Conservation (phyloP, 30 jellyfish, hydroid and myxozoan genomes). For the Hydractinia symbiolongicarpus region DNA sequence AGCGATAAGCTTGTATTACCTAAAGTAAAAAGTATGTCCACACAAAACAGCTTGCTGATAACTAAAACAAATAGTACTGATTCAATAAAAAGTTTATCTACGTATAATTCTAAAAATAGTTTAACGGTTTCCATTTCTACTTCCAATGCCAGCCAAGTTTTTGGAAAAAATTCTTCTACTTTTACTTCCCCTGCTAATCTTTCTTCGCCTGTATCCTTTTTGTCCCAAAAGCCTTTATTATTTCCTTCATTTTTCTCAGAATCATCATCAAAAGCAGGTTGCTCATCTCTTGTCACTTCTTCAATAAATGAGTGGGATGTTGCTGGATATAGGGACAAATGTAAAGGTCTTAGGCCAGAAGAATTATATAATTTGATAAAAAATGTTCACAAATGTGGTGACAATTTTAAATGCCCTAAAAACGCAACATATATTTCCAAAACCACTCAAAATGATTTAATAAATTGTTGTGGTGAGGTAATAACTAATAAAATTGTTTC, state of each 20-base stretch:
- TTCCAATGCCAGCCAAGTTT: background rate
- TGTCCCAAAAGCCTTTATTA: no score
- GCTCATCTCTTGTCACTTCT: background rate
- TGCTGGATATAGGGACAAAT: background rate
- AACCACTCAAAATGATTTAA: constrained; percentile 41
- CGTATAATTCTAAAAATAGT: no score
- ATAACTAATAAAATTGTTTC: constrained; percentile 3
- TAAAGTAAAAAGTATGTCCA: background rate
- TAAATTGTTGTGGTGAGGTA: constrained; percentile 31
- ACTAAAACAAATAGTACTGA: background rate
- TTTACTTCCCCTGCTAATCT: background rate
- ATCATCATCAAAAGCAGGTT: background rate
- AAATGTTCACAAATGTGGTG: constrained; percentile 29
- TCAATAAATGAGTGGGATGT: background rate
- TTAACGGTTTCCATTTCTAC: no score
- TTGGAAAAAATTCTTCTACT: background rate
- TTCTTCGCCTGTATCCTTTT: no score
- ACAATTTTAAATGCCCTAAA: constrained; percentile 28
- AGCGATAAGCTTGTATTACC: constrained; percentile 3
- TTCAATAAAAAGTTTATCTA: no score
- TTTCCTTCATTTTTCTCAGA: background rate
- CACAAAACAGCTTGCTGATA: background rate
- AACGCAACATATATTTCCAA: constrained; percentile 56
- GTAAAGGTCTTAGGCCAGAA: background rate
- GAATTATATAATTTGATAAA: constrained; percentile 3